A percentile compares a stretch with the other conserved stretches of the same genome.
These are phyloP conservation scores for Bactericera cockerelli DNA, from an alignment of 1,140 invertebrate species.

Conservation along the genomic window DNA sequence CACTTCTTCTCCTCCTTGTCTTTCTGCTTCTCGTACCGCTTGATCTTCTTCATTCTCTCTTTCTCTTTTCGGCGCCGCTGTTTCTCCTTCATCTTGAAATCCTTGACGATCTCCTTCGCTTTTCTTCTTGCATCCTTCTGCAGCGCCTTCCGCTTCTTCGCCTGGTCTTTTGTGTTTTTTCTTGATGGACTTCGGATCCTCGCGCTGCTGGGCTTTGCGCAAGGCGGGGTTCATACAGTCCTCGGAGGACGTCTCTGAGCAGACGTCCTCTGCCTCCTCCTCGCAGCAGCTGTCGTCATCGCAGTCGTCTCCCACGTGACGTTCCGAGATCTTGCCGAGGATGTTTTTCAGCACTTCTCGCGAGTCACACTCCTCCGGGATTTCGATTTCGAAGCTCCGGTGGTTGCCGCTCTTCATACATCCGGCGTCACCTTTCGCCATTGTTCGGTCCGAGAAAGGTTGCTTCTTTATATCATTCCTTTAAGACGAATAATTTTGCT, in stretches of 20 bases:
- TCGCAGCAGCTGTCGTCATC: too few relatives aligned
- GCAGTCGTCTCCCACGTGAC: too few relatives aligned
- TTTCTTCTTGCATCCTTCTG: neutral
- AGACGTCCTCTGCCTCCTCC: neutral
- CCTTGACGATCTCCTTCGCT: neutral
- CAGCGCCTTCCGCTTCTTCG: neutral
- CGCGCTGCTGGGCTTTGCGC: neutral
- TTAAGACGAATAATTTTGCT: too few relatives aligned
- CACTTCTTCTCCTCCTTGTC: slow-evolving; percentile 4
- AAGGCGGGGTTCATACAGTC: neutral
- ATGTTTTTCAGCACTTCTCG: too few relatives aligned
- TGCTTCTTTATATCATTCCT: too few relatives aligned
- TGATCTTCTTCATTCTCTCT: slow-evolving; percentile 3
- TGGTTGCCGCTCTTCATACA: too few relatives aligned
- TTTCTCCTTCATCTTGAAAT: neutral
- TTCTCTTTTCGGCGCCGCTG: neutral
- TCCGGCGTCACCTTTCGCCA: too few relatives aligned
- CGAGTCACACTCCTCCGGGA: too few relatives aligned
- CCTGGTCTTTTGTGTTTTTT: neutral
- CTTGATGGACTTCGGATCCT: neutral
- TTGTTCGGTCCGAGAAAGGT: too few relatives aligned
- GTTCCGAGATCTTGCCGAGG: too few relatives aligned
- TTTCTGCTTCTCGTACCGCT: neutral
- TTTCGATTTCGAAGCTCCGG: too few relatives aligned
- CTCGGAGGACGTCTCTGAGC: neutral